Evolutionary conservation across 2,797 vertebrate genomes (phyloP), one percentile per base, ranked within the genome.

Genomic region (Anabacerthia variegaticeps): DNA sequence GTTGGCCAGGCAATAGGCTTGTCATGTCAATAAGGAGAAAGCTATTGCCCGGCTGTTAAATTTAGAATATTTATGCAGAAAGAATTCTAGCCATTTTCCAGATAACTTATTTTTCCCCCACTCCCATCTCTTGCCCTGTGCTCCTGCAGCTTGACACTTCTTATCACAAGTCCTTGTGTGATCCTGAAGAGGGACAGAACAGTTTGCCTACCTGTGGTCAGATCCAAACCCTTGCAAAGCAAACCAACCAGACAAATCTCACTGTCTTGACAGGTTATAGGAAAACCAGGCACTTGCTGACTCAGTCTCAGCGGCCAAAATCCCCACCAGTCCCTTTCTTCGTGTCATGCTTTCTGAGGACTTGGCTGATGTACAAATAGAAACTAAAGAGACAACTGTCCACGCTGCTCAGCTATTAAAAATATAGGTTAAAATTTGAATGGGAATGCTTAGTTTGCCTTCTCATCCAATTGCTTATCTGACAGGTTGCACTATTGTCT

Each of bases 1-100:
- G 41, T 14, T 68, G 34, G 49, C 32, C 90, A 80, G 82, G 52
- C 44, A 94, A 85, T 39, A 77, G 20, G 14, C 26, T 88, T 88
- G 14, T 77, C 68, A 68, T 0, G 0, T 90, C 73, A 78, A 26
- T 49, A 77, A 80, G 22, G 32, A 88, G 44, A 81, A 88, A 95
- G 11, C 30, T 74, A 51, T 85, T 67, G 28, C 9, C 37, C 56
- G 39, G 66, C 17, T 72, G 62, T 68, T 95, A 86, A 54, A 83
- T 77, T 66, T 80, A 80, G 62, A 84, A 56, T 75, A 78, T 71
- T 79, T 80, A 73, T 63, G 80, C 30, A 74, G 58, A 69, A 87
- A 74, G 13, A 67, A 74, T 63, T 71, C 44, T 41, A 77, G 23
- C 26, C 4, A 79, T 37, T 87, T 91, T 73, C 67, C 44, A 46